These are phyloP conservation scores for Araneus ventricosus DNA, from an alignment of 1,140 invertebrate genomes.

Conservation along the genomic window DNA sequence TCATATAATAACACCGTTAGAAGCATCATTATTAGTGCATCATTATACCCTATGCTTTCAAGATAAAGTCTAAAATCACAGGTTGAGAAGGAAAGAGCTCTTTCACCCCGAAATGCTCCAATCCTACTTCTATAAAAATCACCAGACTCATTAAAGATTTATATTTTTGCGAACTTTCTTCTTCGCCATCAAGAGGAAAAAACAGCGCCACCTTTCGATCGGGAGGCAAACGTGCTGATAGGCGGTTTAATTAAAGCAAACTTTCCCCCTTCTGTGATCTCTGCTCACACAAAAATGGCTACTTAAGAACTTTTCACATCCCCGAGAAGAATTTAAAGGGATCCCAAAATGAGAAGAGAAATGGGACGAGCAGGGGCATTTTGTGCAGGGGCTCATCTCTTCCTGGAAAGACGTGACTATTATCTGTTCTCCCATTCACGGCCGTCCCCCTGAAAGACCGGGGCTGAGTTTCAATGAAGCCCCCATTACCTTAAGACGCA, in stretches of 20 bases:
- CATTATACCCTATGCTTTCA: too few species aligned
- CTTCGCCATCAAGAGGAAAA: not conserved
- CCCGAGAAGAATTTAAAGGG: not conserved
- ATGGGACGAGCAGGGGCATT: not conserved
- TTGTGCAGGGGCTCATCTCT: not conserved
- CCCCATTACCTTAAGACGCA: constrained; percentile 52
- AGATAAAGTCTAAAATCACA: too few species aligned
- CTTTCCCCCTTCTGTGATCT: not conserved
- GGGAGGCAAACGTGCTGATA: not conserved
- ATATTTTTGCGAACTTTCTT: not conserved
- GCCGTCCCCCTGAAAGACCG: not conserved
- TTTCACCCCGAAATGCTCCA: not conserved
- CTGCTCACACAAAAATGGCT: not conserved
- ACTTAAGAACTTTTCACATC: constrained; percentile 31
- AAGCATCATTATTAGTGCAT: too few species aligned
- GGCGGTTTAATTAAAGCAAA: constrained; percentile 4
- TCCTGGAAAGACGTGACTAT: constrained; percentile 3
- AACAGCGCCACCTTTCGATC: too few species aligned
- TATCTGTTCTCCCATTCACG: constrained; percentile 13
- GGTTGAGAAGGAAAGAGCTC: not conserved
- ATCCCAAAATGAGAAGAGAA: not conserved
- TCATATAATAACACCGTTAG: too few species aligned
- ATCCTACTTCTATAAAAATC: not conserved
- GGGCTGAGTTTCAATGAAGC: constrained; percentile 22
- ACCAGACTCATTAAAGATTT: not conserved